phyloP scores from a whole-genome alignment of 2,888 invertebrate genomes.

The Cryptocheilus praepositus region DNA sequence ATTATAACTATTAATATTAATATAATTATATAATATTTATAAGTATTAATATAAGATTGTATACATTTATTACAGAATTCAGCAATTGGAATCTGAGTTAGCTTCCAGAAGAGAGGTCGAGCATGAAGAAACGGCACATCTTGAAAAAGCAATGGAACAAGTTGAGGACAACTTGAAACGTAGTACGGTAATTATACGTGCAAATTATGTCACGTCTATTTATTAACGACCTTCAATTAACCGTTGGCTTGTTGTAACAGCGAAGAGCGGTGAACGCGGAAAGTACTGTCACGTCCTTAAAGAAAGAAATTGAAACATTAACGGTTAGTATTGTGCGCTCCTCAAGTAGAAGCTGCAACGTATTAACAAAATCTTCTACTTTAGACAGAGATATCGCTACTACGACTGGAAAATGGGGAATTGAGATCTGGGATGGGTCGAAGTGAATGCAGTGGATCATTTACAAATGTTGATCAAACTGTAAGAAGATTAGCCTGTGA shows the following conservation, averaged over 20 bases:
- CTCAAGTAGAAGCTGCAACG: background rate
- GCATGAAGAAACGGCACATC: slow-evolving; percentile 76
- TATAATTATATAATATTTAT: no score
- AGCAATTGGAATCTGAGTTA: slow-evolving; percentile 77
- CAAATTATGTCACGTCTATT: background rate
- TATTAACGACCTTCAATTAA: slow-evolving; percentile 10
- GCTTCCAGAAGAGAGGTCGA: slow-evolving; percentile 77
- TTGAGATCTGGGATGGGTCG: slow-evolving; percentile 74
- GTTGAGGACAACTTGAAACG: slow-evolving; percentile 79
- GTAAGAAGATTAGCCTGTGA: slow-evolving; percentile 78
- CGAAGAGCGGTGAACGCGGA: slow-evolving; percentile 80
- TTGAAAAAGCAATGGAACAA: slow-evolving; percentile 78
- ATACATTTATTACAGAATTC: slow-evolving; percentile 71
- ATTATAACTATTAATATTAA: no score
- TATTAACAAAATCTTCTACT: slow-evolving; percentile 23
- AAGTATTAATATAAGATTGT: background rate
- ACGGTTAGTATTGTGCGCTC: slow-evolving; percentile 76
- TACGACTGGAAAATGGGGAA: slow-evolving; percentile 77
- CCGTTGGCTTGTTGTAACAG: slow-evolving; percentile 69
- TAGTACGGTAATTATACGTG: slow-evolving; percentile 75
- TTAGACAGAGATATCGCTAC: slow-evolving; percentile 76
- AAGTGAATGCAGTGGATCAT: slow-evolving; percentile 62
- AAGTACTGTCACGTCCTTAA: slow-evolving; percentile 79
- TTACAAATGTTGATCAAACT: slow-evolving; percentile 67
- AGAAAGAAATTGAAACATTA: slow-evolving; percentile 82